Percentiles rank a stretch among this genome's conserved stretches.
These are phyloP conservation scores for Halocynthia roretzi DNA, from an alignment of 23 tunicate genomes.

Conservation along the genomic window DNA sequence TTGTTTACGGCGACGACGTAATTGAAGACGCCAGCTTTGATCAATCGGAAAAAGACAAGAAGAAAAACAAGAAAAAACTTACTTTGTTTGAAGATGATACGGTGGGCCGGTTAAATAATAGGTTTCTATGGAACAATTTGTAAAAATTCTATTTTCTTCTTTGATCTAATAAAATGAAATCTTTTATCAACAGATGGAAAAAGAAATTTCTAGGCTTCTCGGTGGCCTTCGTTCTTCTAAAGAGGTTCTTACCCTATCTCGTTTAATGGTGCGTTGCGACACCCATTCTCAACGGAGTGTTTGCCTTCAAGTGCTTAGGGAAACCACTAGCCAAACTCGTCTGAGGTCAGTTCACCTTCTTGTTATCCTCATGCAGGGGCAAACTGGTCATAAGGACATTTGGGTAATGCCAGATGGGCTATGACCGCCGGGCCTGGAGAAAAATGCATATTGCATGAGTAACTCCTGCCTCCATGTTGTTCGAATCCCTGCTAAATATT, in stretches of 20 bases:
- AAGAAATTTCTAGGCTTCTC: slow-evolving; percentile 38
- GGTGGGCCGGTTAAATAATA: neutral
- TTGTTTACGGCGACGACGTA: neutral
- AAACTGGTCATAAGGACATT: too few species aligned
- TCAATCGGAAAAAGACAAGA: slow-evolving; percentile 8
- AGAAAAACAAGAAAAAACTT: slow-evolving; percentile 32
- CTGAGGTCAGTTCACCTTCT: slow-evolving; percentile 40
- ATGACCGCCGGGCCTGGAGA: too few species aligned
- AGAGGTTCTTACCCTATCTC: slow-evolving; percentile 64
- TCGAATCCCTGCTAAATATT: too few species aligned
- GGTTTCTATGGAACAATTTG: too few species aligned
- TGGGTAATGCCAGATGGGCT: too few species aligned
- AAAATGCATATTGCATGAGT: too few species aligned
- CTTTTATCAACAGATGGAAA: slow-evolving; percentile 39
- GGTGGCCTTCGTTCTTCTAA: slow-evolving; percentile 56
- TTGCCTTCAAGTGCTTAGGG: slow-evolving; percentile 64
- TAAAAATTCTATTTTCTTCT: neutral
- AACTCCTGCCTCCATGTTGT: too few species aligned
- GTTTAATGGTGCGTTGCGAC: slow-evolving; percentile 81
- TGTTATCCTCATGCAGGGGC: neutral
- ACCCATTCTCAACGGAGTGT: slow-evolving; percentile 43
- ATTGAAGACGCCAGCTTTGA: slow-evolving; percentile 7
- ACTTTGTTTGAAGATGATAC: slow-evolving; percentile 44
- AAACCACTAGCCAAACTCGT: slow-evolving; percentile 45
- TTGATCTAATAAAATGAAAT: neutral